Evolutionary conservation across 2,888 invertebrate species (phyloP).

Genomic region (Melipona bicolor): DNA sequence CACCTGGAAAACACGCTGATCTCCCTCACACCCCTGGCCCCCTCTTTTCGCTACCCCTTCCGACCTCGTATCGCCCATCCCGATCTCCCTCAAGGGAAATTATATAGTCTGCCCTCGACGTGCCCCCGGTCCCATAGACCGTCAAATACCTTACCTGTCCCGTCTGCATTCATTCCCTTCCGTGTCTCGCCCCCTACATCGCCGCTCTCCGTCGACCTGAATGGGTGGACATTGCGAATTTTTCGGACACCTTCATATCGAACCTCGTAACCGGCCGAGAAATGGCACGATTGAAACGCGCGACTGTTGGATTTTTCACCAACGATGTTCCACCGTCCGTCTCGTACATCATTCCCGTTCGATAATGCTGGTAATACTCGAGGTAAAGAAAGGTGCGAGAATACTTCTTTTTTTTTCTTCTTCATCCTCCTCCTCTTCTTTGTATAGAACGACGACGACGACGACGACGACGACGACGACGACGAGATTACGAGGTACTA

Average conservation of each 20-base stretch:
- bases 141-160: slow-evolving; percentile 81
- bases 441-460: background rate
- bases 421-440: background rate
- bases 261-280: slow-evolving; percentile 39
- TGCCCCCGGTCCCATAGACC: slow-evolving; percentile 72
- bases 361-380: background rate
- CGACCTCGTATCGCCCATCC: slow-evolving; percentile 74
- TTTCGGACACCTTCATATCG: slow-evolving; percentile 65
- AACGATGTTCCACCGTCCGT: background rate
- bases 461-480: background rate
- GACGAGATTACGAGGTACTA: background rate
- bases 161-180: slow-evolving; percentile 74
- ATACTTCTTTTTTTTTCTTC: background rate
- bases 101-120: slow-evolving; percentile 80
- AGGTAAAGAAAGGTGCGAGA: background rate
- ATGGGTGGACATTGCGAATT: slow-evolving; percentile 67
- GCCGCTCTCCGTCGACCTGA: slow-evolving; percentile 56
- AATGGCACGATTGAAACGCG: slow-evolving; percentile 57
- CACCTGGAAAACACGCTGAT: slow-evolving; percentile 76
- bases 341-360: background rate
- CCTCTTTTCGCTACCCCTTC: slow-evolving; percentile 66
- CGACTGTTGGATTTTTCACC: slow-evolving; percentile 40
- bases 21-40: slow-evolving; percentile 55
- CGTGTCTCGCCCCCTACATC: slow-evolving; percentile 66
- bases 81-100: slow-evolving; percentile 85